Conservation (phyloP, 2,113 vertebrate genomes). For the Gracilinanus agilis region DNA sequence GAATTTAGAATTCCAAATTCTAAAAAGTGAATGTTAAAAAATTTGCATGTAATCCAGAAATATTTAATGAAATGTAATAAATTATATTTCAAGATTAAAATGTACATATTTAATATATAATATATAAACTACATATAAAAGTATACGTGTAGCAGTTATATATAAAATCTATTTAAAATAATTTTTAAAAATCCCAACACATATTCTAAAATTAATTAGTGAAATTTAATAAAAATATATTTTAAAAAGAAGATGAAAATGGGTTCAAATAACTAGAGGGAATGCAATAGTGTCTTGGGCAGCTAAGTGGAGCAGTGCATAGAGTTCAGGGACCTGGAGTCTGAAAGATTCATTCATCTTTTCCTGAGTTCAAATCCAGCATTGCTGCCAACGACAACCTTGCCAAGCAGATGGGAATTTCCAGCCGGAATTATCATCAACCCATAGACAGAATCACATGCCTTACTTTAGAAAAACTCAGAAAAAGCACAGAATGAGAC, state of each 20-base stretch:
- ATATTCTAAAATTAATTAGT: too few relatives aligned
- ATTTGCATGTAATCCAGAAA: too few relatives aligned
- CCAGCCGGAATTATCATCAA: not conserved
- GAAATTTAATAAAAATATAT: not conserved
- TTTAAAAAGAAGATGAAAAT: not conserved
- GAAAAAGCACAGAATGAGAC: not conserved
- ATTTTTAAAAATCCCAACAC: too few relatives aligned
- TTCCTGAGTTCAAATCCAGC: too few relatives aligned
- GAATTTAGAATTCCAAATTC: not conserved
- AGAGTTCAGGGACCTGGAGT: too few relatives aligned
- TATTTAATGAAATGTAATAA: not conserved
- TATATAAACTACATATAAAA: too few relatives aligned
- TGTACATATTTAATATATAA: too few relatives aligned
- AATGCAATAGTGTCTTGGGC: not conserved
- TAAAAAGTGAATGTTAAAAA: not conserved
- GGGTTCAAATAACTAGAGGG: not conserved
- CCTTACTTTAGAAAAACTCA: not conserved
- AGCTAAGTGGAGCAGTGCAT: too few relatives aligned
- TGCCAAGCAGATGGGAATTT: not conserved
- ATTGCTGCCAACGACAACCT: not conserved
- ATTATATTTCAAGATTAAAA: too few relatives aligned
- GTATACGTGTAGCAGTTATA: too few relatives aligned
- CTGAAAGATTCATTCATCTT: too few relatives aligned
- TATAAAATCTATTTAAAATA: too few relatives aligned
- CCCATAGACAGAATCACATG: not conserved